Evolutionary conservation across 2,888 invertebrate genomes (phyloP).

Genomic region (Ochlodes sylvanus): DNA sequence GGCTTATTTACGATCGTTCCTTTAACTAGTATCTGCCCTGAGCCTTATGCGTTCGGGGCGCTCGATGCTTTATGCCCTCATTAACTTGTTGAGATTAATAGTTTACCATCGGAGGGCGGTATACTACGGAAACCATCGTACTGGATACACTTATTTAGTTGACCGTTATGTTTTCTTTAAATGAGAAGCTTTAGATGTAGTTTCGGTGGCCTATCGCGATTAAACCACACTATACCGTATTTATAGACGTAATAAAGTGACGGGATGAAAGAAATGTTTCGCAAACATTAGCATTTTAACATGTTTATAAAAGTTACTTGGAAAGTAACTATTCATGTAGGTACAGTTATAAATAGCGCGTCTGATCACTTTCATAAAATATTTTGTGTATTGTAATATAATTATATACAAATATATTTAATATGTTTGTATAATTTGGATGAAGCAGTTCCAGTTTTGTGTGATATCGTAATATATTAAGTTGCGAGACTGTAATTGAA

Average conservation of each 20-base stretch:
- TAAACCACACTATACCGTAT: constrained; percentile 48
- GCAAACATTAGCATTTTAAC: constrained; percentile 27
- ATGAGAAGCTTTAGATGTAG: constrained; percentile 47
- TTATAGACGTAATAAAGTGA: constrained; percentile 48
- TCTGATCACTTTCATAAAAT: constrained; percentile 11
- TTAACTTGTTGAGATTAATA: constrained; percentile 50
- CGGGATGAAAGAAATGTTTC: constrained; percentile 37
- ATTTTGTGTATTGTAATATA: constrained; percentile 11
- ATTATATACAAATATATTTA: too few species aligned
- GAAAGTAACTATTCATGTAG: neutral
- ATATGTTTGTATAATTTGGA: neutral
- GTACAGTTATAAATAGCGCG: constrained; percentile 20
- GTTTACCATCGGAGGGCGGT: constrained; percentile 41
- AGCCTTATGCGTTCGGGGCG: constrained; percentile 54
- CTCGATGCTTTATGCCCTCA: constrained; percentile 46
- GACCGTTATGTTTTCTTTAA: constrained; percentile 52
- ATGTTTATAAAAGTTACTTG: constrained; percentile 3
- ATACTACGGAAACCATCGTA: constrained; percentile 28
- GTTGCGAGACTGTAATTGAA: neutral
- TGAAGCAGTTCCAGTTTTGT: neutral
- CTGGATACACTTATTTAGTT: constrained; percentile 45
- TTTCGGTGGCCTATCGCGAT: constrained; percentile 39
- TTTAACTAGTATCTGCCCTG: constrained; percentile 64
- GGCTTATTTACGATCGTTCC: constrained; percentile 72
- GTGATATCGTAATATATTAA: neutral